Evolutionary conservation across 1,140 invertebrate genomes (phyloP).

Genomic region (Adoxophyes honmai): DNA sequence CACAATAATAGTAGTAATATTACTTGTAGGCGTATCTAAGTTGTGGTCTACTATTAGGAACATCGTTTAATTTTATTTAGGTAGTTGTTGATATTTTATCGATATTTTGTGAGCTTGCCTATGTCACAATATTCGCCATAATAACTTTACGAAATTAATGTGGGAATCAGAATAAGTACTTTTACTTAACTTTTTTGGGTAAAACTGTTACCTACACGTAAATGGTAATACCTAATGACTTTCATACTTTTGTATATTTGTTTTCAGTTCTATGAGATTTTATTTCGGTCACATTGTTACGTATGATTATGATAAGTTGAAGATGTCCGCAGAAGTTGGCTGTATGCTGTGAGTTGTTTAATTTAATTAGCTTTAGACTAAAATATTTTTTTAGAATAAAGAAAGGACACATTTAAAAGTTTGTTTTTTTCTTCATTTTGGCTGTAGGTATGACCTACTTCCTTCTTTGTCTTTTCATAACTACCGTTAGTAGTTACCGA

Average conservation of each 20-base stretch:
- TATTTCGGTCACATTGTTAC: neutral
- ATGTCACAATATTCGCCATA: neutral
- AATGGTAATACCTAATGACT: neutral
- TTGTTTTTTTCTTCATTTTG: too few relatives aligned
- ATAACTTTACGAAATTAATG: too few relatives aligned
- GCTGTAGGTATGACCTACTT: too few relatives aligned
- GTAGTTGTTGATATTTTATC: neutral
- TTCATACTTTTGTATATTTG: constrained; percentile 2
- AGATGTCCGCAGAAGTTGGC: neutral
- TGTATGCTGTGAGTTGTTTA: constrained; percentile 1
- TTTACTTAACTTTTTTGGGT: too few relatives aligned
- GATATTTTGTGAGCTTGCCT: neutral
- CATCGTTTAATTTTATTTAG: neutral
- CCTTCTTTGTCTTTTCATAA: too few relatives aligned
- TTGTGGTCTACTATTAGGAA: neutral
- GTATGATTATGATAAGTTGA: neutral
- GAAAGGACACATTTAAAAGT: too few relatives aligned
- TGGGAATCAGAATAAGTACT: too few relatives aligned
- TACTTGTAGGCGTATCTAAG: neutral
- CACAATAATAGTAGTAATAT: too few relatives aligned
- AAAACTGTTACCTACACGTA: too few relatives aligned
- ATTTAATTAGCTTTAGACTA: constrained; percentile 1
- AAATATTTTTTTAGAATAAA: neutral
- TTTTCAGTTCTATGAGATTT: neutral
- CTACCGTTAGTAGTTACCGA: too few relatives aligned